Percentiles rank a stretch among this genome's conserved stretches.
Evolutionary conservation across 92 coral and sea anemone genomes (phyloP).

Genomic region (Zoanthus solanderi): DNA sequence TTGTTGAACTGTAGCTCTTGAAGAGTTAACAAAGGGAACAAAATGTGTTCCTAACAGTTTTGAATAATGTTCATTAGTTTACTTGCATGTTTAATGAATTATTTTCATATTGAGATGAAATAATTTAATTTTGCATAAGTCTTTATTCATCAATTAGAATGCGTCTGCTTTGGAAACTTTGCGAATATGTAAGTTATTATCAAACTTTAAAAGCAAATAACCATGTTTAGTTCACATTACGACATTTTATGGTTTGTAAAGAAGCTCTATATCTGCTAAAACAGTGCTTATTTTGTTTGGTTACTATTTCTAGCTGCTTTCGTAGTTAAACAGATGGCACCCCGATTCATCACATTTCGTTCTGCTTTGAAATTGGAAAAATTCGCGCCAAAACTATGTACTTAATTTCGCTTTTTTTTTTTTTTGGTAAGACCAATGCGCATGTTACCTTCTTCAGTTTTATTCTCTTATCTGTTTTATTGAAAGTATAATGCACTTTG

Average conservation of each 20-base stretch:
- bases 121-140: background rate
- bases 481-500: too few relatives aligned
- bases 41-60: background rate
- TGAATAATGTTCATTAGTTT: background rate
- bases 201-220: too few relatives aligned
- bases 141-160: background rate
- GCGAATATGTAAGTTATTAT: background rate
- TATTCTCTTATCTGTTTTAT: too few relatives aligned
- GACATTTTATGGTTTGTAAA: background rate
- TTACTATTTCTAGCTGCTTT: background rate
- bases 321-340: background rate
- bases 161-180: background rate
- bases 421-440: background rate
- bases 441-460: too few relatives aligned
- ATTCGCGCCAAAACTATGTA: background rate
- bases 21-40: slow-evolving; percentile 12
- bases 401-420: background rate
- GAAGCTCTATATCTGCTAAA: background rate
- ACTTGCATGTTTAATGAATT: background rate
- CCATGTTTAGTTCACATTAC: background rate
- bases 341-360: background rate
- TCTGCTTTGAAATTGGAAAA: background rate
- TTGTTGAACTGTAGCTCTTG: slow-evolving; percentile 49
- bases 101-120: background rate
- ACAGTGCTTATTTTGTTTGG: background rate